Percentiles rank a stretch among this genome's conserved stretches.
Evolutionary conservation across 2,113 vertebrate species (phyloP).

Genomic region (Tinamus guttatus): DNA sequence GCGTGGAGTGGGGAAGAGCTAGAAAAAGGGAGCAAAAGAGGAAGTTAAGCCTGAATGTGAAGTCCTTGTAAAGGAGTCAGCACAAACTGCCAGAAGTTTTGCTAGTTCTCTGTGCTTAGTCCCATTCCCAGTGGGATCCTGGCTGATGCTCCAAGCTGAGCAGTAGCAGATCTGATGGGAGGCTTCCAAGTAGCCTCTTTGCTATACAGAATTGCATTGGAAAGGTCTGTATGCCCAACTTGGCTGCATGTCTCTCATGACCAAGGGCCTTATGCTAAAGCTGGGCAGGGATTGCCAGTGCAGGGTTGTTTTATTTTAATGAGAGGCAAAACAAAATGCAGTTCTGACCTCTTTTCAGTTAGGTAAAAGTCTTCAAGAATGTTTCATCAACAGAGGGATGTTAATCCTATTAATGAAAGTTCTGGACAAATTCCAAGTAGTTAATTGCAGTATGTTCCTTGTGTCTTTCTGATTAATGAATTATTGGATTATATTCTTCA

Average conservation of each 20-base stretch:
- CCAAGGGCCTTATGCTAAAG: neutral
- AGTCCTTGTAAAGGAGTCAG: neutral
- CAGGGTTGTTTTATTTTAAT: neutral
- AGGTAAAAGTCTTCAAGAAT: neutral
- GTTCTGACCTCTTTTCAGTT: neutral
- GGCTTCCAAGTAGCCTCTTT: neutral
- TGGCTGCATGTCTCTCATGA: neutral
- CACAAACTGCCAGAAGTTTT: neutral
- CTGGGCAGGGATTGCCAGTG: neutral
- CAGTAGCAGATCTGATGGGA: neutral
- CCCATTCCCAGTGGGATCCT: neutral
- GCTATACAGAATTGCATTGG: neutral
- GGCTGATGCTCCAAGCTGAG: neutral
- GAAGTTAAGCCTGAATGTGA: neutral
- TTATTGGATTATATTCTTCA: neutral
- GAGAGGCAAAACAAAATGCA: neutral
- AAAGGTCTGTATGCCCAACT: neutral
- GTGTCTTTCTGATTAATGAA: neutral
- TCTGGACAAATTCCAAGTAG: constrained; percentile 3
- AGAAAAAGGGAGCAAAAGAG: neutral
- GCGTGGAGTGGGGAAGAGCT: no score
- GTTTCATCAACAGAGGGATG: neutral
- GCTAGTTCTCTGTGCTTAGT: neutral
- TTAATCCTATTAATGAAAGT: constrained; percentile 32
- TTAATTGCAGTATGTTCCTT: neutral